Evolutionary conservation across 53 echinoderm and acorn worm species (phyloP).

Genomic region (Henricia sp.): DNA sequence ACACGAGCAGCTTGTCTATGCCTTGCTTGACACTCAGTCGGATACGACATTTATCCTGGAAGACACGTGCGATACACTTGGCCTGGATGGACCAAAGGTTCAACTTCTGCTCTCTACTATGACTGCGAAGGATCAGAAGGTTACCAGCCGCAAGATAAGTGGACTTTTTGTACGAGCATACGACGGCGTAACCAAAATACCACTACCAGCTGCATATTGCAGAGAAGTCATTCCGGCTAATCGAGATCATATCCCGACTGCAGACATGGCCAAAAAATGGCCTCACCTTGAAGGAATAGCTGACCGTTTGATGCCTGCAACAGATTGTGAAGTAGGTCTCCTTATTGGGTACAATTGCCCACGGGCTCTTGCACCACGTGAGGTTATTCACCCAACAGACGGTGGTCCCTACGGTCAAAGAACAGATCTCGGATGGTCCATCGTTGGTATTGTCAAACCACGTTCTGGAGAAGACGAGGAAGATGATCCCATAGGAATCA

Average conservation of each 20-base stretch:
- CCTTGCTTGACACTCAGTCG: conserved; percentile 31
- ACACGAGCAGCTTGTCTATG: conserved; percentile 31
- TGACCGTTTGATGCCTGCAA: conserved; percentile 23
- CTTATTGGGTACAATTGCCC: conserved; percentile 65
- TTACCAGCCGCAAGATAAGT: conserved; percentile 5
- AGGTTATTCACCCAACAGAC: conserved; percentile 32
- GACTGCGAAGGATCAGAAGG: conserved; percentile 24
- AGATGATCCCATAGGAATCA: conserved; percentile 50
- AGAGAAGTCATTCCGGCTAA: conserved; percentile 59
- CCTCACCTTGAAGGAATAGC: conserved; percentile 50
- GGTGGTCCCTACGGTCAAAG: conserved; percentile 44
- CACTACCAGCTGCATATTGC: conserved; percentile 26
- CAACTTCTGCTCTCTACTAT: conserved; percentile 30
- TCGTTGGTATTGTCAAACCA: conserved; percentile 45
- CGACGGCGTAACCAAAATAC: conserved; percentile 8
- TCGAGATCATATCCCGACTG: conserved; percentile 38
- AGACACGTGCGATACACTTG: conserved; percentile 16
- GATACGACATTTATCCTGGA: conserved; percentile 23
- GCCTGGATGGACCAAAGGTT: conserved; percentile 22
- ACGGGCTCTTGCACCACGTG: conserved; percentile 49
- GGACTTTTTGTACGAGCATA: conserved; percentile 21
- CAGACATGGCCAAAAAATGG: conserved; percentile 39
- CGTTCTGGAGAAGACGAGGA: neutral
- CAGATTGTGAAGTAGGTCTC: conserved; percentile 50
- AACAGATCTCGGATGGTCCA: conserved; percentile 67